Percentiles rank a stretch among this genome's conserved stretches.
phyloP scores from a whole-genome alignment of 2,113 vertebrate species.

The Pseudorhombus dupliciocellatus region DNA sequence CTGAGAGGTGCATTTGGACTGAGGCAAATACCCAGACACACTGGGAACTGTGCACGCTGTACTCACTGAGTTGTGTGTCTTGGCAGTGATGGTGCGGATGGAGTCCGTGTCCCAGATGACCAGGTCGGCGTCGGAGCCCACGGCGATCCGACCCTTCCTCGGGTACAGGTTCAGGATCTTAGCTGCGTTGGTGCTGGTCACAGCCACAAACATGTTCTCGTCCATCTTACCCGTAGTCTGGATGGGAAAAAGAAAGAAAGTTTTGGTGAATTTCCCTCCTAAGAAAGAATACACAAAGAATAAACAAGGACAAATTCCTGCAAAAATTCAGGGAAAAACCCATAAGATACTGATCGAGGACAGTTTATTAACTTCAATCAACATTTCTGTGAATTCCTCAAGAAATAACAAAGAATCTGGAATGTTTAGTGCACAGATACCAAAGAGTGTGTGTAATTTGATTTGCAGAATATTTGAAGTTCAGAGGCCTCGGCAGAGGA shows the following conservation, averaged over 20 bases:
- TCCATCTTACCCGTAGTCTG: constrained; percentile 99
- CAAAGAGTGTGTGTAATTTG: too few relatives aligned
- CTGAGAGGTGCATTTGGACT: background rate
- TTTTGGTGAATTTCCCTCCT: background rate
- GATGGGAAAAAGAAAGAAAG: constrained; percentile 1
- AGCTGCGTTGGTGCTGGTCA: constrained; percentile 97
- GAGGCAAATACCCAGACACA: background rate
- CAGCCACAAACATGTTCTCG: constrained; percentile 97
- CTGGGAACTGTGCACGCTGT: background rate
- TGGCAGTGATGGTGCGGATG: constrained; percentile 92
- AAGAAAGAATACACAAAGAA: too few relatives aligned
- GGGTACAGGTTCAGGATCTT: constrained; percentile 99
- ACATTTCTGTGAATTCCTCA: too few relatives aligned
- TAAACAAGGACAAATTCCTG: too few relatives aligned
- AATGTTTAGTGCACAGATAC: too few relatives aligned
- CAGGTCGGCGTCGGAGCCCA: constrained; percentile 94
- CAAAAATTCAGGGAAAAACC: too few relatives aligned
- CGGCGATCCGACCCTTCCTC: constrained; percentile 94
- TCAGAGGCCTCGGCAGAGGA: too few relatives aligned
- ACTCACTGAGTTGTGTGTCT: constrained; percentile 94
- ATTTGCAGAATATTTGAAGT: too few relatives aligned
- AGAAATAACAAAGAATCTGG: too few relatives aligned
- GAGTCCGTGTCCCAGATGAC: constrained; percentile 98
- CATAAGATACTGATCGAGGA: too few relatives aligned
- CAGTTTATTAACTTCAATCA: too few relatives aligned